Evolutionary conservation across 2,888 invertebrate species (phyloP), one percentile per base, ranked within the genome.

Genomic region (Silvanus unidentatus): DNA sequence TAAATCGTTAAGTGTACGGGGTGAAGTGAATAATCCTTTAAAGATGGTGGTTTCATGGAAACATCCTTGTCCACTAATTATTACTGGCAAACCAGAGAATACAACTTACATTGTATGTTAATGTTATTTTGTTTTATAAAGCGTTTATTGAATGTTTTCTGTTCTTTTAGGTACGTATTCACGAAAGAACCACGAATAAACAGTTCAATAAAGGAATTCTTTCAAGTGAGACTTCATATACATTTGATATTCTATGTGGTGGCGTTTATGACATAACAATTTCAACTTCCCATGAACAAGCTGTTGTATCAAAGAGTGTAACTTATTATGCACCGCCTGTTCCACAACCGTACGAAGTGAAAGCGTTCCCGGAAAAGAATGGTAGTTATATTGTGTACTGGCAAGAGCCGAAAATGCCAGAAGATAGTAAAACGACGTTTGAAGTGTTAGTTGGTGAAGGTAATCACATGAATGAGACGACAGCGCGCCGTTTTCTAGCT

Each of bases 31-130:
- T 11, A 60, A 67, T 48, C 68, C 68, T 4, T 66, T 73, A 12
- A 64, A 71, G 12, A 77, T 89, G 71, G 71, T 73, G 15, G 77
- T 90, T 1, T 70, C 75, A 11, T 90, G 90, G 89, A 75, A 77
- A 34, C 80, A 88, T 0, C 84, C 82, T 43, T 91, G 91, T 66
- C 75, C 76, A 1, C 6, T 8, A n/a, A 32, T 32, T 22, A 8
- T 22, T 4, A 32, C 11, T 32, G 32, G 32, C 3, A 5, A 5
- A 5, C 3, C 22, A 32, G 5, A 5, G 10, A 32, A 52, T 11
- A 35, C 16, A 5, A 39, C 50, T 9, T 54, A 56, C 32, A 50
- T 49, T 37, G 56, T 56, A 52, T 48, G 50, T 52, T 39, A 1
- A 11, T 32, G 9, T 43, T 43, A 30, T 27, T 22, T 36, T 22